Evolutionary conservation across 2,113 vertebrate genomes (phyloP).

Genomic region (Geothlypis trichas): DNA sequence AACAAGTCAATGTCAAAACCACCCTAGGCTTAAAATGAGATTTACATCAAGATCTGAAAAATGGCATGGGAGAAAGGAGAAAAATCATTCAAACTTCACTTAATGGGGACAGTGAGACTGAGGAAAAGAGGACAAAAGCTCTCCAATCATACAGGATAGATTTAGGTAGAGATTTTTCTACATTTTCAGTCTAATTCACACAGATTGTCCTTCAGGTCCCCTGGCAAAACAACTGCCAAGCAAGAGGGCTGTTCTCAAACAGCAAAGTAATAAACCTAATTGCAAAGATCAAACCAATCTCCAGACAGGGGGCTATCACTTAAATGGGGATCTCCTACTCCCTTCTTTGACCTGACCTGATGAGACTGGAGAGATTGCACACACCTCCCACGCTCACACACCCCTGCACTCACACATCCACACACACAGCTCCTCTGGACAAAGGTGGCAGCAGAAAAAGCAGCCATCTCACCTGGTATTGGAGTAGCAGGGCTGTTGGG

Average conservation of each 20-base stretch:
- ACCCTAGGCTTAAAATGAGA: conserved; percentile 67
- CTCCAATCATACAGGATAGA: not conserved
- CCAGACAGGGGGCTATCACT: not conserved
- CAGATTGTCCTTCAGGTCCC: not conserved
- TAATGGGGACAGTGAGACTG: not conserved
- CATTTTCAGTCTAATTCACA: conserved; percentile 15
- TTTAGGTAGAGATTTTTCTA: conserved; percentile 4
- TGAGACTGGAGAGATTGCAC: not conserved
- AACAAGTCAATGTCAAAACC: conserved; percentile 66
- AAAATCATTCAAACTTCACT: conserved; percentile 4
- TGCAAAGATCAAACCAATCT: not conserved
- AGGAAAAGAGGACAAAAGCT: not conserved
- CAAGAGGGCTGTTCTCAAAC: not conserved
- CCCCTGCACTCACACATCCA: not conserved
- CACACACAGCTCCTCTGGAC: not conserved
- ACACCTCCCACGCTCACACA: not conserved
- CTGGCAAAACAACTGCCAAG: not conserved
- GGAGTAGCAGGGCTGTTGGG: not conserved
- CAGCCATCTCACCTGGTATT: not conserved
- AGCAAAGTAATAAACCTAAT: not conserved
- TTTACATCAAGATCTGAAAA: conserved; percentile 57
- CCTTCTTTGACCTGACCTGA: not conserved
- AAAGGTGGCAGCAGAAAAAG: not conserved
- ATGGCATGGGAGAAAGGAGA: not conserved
- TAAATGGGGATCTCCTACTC: not conserved